Percentiles rank a stretch among this genome's conserved stretches.
These are phyloP conservation scores for Fregetta grallaria DNA, from an alignment of 2,113 vertebrate species.

Conservation along the genomic window DNA sequence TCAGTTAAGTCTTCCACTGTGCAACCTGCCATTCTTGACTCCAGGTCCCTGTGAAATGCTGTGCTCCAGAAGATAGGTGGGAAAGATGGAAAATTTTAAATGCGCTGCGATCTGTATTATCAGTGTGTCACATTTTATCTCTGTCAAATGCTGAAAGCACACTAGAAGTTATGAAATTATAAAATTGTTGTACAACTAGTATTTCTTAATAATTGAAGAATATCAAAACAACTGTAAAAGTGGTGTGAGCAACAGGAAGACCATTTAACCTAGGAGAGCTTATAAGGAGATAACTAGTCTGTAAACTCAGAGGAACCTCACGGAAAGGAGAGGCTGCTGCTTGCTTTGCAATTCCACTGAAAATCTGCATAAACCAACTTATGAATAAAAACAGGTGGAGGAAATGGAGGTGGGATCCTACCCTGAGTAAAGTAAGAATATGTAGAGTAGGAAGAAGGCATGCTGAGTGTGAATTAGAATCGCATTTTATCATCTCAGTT, in stretches of 20 bases:
- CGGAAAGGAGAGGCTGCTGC: background rate
- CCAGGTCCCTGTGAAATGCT: background rate
- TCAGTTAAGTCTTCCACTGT: background rate
- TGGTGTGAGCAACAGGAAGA: background rate
- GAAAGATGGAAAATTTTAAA: background rate
- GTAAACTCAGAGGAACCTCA: background rate
- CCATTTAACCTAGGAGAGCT: background rate
- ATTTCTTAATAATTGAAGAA: background rate
- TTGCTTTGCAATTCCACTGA: background rate
- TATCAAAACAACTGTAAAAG: background rate
- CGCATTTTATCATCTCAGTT: background rate
- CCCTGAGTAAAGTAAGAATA: background rate
- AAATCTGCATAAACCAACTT: background rate
- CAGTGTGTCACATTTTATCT: background rate
- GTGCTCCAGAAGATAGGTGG: background rate
- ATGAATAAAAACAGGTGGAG: background rate
- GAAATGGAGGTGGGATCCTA: background rate
- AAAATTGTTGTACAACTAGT: background rate
- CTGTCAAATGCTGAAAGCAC: background rate
- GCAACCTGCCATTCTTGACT: background rate
- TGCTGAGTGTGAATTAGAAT: background rate
- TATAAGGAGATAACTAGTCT: background rate
- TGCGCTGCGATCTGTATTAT: background rate
- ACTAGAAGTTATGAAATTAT: background rate
- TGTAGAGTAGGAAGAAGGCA: background rate